Base-by-base conservation (phyloP, 2,888 invertebrate genomes). In the Flabesymbios commensalis region DNA sequence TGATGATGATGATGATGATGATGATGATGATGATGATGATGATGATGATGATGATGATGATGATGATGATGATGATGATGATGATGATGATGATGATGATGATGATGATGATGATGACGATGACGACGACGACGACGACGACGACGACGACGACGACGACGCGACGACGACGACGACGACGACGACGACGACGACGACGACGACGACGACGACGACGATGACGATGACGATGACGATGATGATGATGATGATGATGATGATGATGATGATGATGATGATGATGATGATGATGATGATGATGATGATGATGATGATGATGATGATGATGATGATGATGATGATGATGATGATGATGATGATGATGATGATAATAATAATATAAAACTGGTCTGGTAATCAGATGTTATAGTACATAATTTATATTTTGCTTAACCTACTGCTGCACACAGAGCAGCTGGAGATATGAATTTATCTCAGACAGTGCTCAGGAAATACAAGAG, bases 211-310 rank as follows among this genome's bases (percentile, higher is more conserved):
- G 31, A 28, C 29, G 31, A 51, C 29, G 31, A 28, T 51, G 31
- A 28, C 29, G 31, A 51, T 28, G 31, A 29, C 10, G 39, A 53
- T 39, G 7, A 29, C 36, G 39, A 29, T 43, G 39, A 29, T 43
- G 39, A 55, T 55, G 29, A 48, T 55, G 41, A 42, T 53, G 41
- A 53, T 42, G 41, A 53, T 53, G 24, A 42, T 53, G 10, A 36
- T 43, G 45, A 17, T 55, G 45, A 43, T 55, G 55, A 51, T 43
- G 36, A 5, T 55, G 45, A 55, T 42, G 54, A 42, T 53, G 54
- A 42, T 53, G 54, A 42, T 53, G 54, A 42, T 53, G 54, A 42
- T 53, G 54, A 42, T 53, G 54, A 42, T 53, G 54, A 42, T 53
- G 54, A 42, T 53, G 54, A 42, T 53, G 54, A 14, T 53, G 54